Evolutionary conservation across 2,888 invertebrate genomes (phyloP).

Genomic region (Tachina grossa): DNA sequence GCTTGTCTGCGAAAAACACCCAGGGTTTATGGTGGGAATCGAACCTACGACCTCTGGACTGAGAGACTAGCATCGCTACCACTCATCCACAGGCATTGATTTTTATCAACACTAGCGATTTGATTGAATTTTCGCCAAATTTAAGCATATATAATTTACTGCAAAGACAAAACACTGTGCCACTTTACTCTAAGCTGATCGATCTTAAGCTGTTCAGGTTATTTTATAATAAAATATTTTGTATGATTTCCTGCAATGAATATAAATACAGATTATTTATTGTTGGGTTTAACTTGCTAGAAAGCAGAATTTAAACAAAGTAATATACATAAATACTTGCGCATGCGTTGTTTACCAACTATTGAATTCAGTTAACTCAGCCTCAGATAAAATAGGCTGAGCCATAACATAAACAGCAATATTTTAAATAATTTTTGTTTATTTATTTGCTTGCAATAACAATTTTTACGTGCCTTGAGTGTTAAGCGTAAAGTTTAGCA

Average conservation of each 20-base stretch:
- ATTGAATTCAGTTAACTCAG: background rate
- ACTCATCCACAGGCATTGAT: too few relatives aligned
- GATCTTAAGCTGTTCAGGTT: background rate
- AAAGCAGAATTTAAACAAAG: constrained; percentile 2
- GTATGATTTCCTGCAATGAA: constrained; percentile 3
- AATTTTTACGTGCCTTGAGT: constrained; percentile 7
- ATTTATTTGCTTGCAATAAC: background rate
- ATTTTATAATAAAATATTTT: background rate
- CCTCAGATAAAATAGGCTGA: background rate
- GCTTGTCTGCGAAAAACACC: too few relatives aligned
- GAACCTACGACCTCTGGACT: too few relatives aligned
- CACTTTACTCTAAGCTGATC: background rate
- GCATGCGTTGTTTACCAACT: constrained; percentile 14
- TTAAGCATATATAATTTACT: too few relatives aligned
- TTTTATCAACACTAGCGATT: too few relatives aligned
- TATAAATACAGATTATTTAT: background rate
- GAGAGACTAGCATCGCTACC: too few relatives aligned
- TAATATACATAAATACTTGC: constrained; percentile 7
- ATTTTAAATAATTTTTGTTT: constrained; percentile 2
- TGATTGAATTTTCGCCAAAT: too few relatives aligned
- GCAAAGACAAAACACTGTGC: constrained; percentile 8
- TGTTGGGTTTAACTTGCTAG: background rate
- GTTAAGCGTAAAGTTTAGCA: background rate
- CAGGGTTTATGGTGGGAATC: too few relatives aligned
- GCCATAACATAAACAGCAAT: background rate